Evolutionary conservation across 2,113 vertebrate species (phyloP).

Genomic region (Genyomyrus donnyi): DNA sequence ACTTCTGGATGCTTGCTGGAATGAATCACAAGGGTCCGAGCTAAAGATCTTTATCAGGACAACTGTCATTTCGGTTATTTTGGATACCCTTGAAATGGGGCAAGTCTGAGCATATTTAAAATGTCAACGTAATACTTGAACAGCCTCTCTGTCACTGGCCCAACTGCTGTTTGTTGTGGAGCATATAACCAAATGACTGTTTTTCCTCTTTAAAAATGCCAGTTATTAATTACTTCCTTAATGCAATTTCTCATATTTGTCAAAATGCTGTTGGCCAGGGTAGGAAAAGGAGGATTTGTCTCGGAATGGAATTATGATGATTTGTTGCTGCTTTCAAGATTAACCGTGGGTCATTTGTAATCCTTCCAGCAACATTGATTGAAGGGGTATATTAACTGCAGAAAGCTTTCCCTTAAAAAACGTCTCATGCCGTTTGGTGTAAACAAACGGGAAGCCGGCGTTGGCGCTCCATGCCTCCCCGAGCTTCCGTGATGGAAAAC

Average conservation of each 20-base stretch:
- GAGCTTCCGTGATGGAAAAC: conserved; percentile 9
- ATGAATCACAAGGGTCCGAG: background rate
- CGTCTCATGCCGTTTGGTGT: conserved; percentile 7
- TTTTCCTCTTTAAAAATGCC: conserved; percentile 5
- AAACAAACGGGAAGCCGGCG: conserved; percentile 11
- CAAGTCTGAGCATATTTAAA: background rate
- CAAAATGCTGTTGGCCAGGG: conserved; percentile 20
- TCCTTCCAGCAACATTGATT: conserved; percentile 30
- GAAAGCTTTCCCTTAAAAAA: conserved; percentile 21
- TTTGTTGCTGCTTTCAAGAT: conserved; percentile 39
- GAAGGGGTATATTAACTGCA: conserved; percentile 31
- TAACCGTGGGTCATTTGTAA: conserved; percentile 37
- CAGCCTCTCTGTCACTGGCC: background rate
- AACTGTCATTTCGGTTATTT: background rate
- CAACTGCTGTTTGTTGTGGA: background rate
- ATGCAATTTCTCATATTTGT: conserved; percentile 17
- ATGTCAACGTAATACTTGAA: background rate
- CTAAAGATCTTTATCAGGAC: background rate
- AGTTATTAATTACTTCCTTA: conserved; percentile 30
- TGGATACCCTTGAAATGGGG: background rate
- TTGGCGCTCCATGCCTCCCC: background rate
- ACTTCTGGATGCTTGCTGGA: background rate
- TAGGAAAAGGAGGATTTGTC: conserved; percentile 24
- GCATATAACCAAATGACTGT: background rate
- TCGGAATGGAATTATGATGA: conserved; percentile 30